Base-by-base conservation (phyloP, 64 coral and sea anemone species). In the Dendrophyllia cribrosa region DNA sequence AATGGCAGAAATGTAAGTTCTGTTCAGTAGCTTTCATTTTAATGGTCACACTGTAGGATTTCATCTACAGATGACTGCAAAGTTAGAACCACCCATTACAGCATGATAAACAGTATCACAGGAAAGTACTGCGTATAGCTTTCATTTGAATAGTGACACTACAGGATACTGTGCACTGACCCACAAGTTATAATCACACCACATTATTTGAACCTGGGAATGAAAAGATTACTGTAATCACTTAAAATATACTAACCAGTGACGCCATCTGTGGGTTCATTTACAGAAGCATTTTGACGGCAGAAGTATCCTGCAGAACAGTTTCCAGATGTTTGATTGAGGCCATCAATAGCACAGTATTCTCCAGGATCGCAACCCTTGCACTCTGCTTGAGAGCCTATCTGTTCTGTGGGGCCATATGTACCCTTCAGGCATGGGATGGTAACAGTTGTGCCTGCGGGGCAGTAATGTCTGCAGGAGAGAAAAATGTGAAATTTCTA, bases 291-390 rank as follows among this genome's bases (percentile, higher is more conserved):
- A 92, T 94, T 99, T 43, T 78, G 82, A 45, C 78, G 88, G 72
- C 97, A 99, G 79, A 96, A 99, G 64, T 91, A 99, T 5, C 97
- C 97, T 72, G 91, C 94, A 72, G 91, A 94, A 55, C 97, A 99
- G 84, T 99, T 99, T 6, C 94, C 97, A 70, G 97, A 89, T 6
- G 94, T 95, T 20, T 48, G 23, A 44, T 99, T 95, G n/a, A 94
- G 91, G 5, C 97, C 97, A 45, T 89, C 66, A 24, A 66, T 68
- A 71, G 75, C 91, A 79, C 97, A 99, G 45, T 88, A 99, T 10
- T 96, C 85, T 70, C 97, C 97, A 66, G 97, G 91, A 64, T 93
- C 88, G 59, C 97, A 99, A 2, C 49, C 24, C 64, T 96, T 99
- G 58, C 97, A 99, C 23, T 96, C 86, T 45, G 87, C 70, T 64